Base-by-base conservation (phyloP, 2,797 vertebrate genomes). In the Gephyroberyx darwinii region DNA sequence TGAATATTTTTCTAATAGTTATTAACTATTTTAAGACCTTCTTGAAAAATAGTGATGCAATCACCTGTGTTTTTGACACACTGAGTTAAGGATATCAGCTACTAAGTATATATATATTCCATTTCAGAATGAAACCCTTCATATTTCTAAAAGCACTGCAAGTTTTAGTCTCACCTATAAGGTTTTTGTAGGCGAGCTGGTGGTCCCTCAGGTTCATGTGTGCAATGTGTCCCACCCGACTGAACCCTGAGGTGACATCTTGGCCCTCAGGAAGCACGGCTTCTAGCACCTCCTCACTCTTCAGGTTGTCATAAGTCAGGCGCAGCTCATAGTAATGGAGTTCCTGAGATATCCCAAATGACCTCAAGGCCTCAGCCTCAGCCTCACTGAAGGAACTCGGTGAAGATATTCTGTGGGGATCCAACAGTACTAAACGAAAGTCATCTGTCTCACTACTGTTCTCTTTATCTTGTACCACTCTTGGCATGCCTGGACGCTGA, bases 191-290 rank as follows among this genome's bases (percentile, higher is more conserved):
- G 0, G 95, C 89, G 9, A 99, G 94, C 79, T 99, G 98, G 88
- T 99, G 97, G 30, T 98, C 97, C 85, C 97, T 93, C 72, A 99
- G 95, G 64, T 99, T 99, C 90, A 99, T 75, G 73, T 99, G 98
- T 64, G 94, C 96, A 3, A 99, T 98, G 87, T 99, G 98, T 71
- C 98, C 98, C 55, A 99, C 91, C 17, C 98, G 93, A 90, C 97
- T 99, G 84, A 99, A 99, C 0, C 92, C 93, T 0, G 97, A 95
- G 13, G 95, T 95, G 83, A 99, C 96, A 1, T 97, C 96, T 51
- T 97, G 96, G 8, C 95, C 96, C 75, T 92, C 91, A 0, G 98
- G 98, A 33, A 99, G 95, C 81, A 99, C 95, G 0, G 97, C 97
- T 82, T 92, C 93, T 69, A 99, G 91, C 80, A 99, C 94, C 77